phyloP scores from a whole-genome alignment of 2,797 vertebrate genomes.

The Dicrostonyx torquatus region DNA sequence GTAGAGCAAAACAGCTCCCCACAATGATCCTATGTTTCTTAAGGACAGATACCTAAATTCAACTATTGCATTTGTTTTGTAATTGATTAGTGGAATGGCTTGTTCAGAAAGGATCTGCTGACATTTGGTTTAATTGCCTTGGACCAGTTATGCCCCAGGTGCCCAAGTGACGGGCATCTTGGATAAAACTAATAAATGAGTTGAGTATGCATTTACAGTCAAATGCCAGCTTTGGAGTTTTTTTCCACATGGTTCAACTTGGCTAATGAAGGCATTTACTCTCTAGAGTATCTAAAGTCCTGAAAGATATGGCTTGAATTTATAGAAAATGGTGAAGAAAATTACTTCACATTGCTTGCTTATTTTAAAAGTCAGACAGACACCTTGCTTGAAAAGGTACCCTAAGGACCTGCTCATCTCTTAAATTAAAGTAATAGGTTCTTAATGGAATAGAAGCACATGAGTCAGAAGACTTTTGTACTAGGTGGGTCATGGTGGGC shows the following conservation, averaged over 20 bases:
- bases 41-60: neutral
- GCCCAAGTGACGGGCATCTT: slow-evolving; percentile 51
- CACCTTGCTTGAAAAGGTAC: neutral
- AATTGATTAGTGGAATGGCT: slow-evolving; percentile 36
- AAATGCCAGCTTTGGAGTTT: neutral
- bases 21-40: neutral
- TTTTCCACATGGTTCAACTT: slow-evolving; percentile 20
- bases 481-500: neutral
- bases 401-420: neutral
- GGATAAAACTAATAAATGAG: slow-evolving; percentile 68
- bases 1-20: neutral
- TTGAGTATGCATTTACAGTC: slow-evolving; percentile 6
- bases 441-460: neutral
- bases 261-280: slow-evolving; percentile 40
- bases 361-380: slow-evolving; percentile 51
- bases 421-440: neutral
- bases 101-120: slow-evolving; percentile 56
- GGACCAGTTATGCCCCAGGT: slow-evolving; percentile 38
- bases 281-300: neutral
- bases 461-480: neutral
- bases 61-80: slow-evolving; percentile 29
- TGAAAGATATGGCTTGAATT: slow-evolving; percentile 34
- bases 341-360: neutral
- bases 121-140: slow-evolving; percentile 75
- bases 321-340: slow-evolving; percentile 19